These are phyloP conservation scores for Thalassophryne amazonica DNA, from an alignment of 2,797 vertebrate genomes.

Conservation along the genomic window DNA sequence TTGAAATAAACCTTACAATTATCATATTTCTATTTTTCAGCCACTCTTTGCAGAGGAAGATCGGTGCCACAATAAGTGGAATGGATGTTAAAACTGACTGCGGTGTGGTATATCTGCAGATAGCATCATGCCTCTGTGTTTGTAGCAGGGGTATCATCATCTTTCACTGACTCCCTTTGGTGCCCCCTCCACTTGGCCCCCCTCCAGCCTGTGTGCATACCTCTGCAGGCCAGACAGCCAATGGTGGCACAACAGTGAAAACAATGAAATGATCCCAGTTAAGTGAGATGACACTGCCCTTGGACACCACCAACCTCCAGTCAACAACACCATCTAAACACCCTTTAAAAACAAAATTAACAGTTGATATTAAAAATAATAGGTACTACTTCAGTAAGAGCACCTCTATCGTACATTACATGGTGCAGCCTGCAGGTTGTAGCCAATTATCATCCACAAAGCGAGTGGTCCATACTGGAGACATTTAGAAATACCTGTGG, in stretches of 20 bases:
- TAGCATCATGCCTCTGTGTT: not conserved
- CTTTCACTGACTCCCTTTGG: constrained; percentile 20
- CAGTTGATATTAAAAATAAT: not conserved
- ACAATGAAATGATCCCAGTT: constrained; percentile 32
- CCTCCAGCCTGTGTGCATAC: constrained; percentile 40
- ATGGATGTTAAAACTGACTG: no score
- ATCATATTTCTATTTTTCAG: no score
- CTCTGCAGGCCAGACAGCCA: constrained; percentile 46
- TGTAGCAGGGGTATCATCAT: constrained; percentile 10
- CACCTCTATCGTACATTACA: no score
- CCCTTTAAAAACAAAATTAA: no score
- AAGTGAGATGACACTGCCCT: constrained; percentile 23
- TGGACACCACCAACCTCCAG: constrained; percentile 14
- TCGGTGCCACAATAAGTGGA: no score
- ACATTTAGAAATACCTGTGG: no score
- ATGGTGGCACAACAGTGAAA: constrained; percentile 64
- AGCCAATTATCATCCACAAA: no score
- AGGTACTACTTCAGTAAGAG: no score
- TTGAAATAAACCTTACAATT: no score
- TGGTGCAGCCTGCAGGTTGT: no score
- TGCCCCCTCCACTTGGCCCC: constrained; percentile 18
- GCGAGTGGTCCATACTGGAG: no score
- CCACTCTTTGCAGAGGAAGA: no score
- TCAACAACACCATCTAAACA: not conserved
- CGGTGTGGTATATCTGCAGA: not conserved